A percentile compares a stretch with the other conserved stretches of the same genome.
Conservation (phyloP, 2,888 invertebrate species). For the Machimus rusticus region DNA sequence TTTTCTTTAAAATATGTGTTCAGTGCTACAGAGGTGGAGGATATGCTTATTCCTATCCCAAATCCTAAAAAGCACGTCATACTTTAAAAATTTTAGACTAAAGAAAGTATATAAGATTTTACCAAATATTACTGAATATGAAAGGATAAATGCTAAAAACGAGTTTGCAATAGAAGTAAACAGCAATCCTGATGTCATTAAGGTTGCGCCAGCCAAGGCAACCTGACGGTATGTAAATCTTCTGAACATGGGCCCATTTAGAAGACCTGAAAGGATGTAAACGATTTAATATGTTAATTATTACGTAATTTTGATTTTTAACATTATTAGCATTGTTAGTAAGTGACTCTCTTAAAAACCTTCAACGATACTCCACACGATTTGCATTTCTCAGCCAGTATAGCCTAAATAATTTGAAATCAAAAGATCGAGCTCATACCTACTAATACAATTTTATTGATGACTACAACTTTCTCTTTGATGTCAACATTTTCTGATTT, state of each 20-base stretch:
- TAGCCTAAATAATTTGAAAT: too few species aligned
- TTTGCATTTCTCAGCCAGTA: too few species aligned
- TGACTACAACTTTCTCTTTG: too few species aligned
- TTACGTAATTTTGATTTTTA: neutral
- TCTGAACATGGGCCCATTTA: constrained; percentile 76
- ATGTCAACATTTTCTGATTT: too few species aligned
- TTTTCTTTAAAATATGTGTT: constrained; percentile 78
- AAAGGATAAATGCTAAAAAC: constrained; percentile 70
- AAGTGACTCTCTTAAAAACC: too few species aligned
- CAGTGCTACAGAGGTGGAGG: constrained; percentile 74
- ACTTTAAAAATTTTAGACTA: neutral
- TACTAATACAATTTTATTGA: too few species aligned
- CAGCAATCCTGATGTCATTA: constrained; percentile 69
- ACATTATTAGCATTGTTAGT: neutral
- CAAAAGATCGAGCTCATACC: too few species aligned
- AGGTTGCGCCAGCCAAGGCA: constrained; percentile 68
- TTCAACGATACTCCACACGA: too few species aligned
- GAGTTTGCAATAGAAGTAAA: constrained; percentile 70
- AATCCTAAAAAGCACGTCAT: constrained; percentile 5
- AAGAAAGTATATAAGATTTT: constrained; percentile 50
- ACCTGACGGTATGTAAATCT: constrained; percentile 74
- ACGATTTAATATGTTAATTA: neutral
- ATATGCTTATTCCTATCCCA: constrained; percentile 72
- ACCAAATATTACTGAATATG: constrained; percentile 76
- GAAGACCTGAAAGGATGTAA: constrained; percentile 56